Conservation (phyloP, 1,140 invertebrate genomes). For the Hypothenemus hampei region DNA sequence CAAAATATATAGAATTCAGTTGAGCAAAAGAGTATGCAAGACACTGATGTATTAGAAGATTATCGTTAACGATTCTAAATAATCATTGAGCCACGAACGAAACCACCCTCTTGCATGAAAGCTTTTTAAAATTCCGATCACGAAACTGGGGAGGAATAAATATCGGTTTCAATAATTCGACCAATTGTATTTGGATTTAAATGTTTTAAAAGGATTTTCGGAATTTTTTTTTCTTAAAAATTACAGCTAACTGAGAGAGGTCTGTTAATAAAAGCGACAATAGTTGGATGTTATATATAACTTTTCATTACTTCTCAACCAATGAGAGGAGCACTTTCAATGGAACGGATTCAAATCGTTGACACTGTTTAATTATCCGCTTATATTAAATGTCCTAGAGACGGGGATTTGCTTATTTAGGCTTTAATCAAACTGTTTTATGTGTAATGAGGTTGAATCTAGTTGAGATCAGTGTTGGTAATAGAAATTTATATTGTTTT, state of each 20-base stretch:
- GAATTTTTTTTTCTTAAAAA: not conserved
- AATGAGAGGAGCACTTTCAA: not conserved
- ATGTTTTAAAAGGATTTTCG: constrained; percentile 1
- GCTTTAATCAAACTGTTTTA: not conserved
- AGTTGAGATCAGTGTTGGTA: not conserved
- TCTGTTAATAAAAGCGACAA: not conserved
- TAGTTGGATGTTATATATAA: not conserved
- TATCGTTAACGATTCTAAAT: not conserved
- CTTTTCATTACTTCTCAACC: not conserved
- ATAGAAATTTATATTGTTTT: constrained; percentile 3
- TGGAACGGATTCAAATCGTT: not conserved
- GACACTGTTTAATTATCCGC: not conserved
- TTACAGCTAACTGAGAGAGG: not conserved
- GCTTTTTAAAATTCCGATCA: constrained; percentile 1
- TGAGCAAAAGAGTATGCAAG: not conserved
- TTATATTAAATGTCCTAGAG: constrained; percentile 2
- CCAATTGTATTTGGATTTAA: constrained; percentile 3
- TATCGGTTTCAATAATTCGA: constrained; percentile 7
- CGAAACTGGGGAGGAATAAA: not conserved
- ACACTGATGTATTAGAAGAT: not conserved
- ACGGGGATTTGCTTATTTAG: not conserved
- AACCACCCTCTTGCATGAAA: not conserved
- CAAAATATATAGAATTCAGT: not conserved
- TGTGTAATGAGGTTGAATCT: not conserved
- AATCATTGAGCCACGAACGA: not conserved